A percentile compares a stretch with the other conserved stretches of the same genome.
Conservation (phyloP, 2,797 vertebrate genomes). For the Ctenopoma kingsleyae region DNA sequence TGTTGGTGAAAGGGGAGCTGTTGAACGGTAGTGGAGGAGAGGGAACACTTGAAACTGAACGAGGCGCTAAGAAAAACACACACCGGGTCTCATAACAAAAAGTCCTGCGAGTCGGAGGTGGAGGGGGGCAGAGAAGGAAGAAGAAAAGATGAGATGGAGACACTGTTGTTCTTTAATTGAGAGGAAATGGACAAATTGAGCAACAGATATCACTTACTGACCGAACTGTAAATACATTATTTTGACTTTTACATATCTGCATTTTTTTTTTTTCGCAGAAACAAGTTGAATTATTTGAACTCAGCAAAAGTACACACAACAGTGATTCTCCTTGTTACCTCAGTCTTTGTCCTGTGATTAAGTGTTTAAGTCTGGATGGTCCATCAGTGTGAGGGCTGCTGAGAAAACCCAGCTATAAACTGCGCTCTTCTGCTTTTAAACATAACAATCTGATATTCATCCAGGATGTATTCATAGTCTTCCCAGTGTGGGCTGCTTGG, state of each 20-base stretch:
- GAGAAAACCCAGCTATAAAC: conserved; percentile 16
- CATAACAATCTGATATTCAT: neutral
- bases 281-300: conserved; percentile 15
- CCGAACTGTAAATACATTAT: neutral
- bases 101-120: conserved; percentile 32
- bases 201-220: neutral
- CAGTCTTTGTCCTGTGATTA: conserved; percentile 51
- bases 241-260: neutral
- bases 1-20: conserved; percentile 80
- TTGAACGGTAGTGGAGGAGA: conserved; percentile 72
- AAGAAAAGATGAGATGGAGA: conserved; percentile 5
- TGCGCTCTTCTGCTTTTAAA: conserved; percentile 4
- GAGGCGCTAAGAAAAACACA: conserved; percentile 79
- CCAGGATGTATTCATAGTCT: neutral
- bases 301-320: conserved; percentile 24
- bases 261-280: neutral
- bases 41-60: conserved; percentile 73
- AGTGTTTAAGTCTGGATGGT: conserved; percentile 43
- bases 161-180: neutral
- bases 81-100: conserved; percentile 71
- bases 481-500: neutral
- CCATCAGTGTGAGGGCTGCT: conserved; percentile 22
- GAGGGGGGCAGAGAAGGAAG: conserved; percentile 42
- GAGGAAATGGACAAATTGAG: conserved; percentile 4
- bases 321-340: conserved; percentile 53